Evolutionary conservation across 2,888 invertebrate genomes (phyloP).

Genomic region (Furcula furcula): DNA sequence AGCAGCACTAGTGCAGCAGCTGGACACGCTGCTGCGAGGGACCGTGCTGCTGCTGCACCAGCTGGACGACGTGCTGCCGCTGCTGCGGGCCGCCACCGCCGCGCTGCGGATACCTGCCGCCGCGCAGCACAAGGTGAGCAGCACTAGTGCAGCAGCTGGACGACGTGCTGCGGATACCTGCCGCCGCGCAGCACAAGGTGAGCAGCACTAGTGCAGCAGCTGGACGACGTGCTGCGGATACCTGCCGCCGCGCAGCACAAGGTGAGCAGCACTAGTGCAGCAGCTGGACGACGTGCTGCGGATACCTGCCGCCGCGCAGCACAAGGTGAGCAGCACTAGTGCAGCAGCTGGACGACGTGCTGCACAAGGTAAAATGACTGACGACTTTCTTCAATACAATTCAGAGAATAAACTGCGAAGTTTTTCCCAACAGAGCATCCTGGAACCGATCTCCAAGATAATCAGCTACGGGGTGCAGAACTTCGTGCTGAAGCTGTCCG

Average conservation of each 20-base stretch:
- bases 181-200: slow-evolving; percentile 85
- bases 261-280: too few relatives aligned
- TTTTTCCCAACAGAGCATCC: slow-evolving; percentile 83
- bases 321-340: slow-evolving; percentile 70
- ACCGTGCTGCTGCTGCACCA: slow-evolving; percentile 86
- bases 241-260: slow-evolving; percentile 86
- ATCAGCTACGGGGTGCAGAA: slow-evolving; percentile 96
- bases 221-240: slow-evolving; percentile 94
- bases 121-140: slow-evolving; percentile 84
- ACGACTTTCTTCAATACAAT: too few relatives aligned
- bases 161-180: too few relatives aligned
- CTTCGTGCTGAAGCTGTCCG: slow-evolving; percentile 89
- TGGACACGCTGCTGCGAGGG: slow-evolving; percentile 94
- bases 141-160: too few relatives aligned
- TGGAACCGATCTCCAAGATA: slow-evolving; percentile 98
- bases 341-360: too few relatives aligned
- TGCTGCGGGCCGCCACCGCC: slow-evolving; percentile 86
- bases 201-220: slow-evolving; percentile 84
- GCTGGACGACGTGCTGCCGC: too few relatives aligned
- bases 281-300: slow-evolving; percentile 89
- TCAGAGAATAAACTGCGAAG: too few relatives aligned
- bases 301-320: slow-evolving; percentile 90
- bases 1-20: slow-evolving; percentile 84
- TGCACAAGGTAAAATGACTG: too few relatives aligned
- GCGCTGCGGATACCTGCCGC: slow-evolving; percentile 92